Conservation (phyloP, 2,888 invertebrate genomes). For the Subacronicta megacephala region DNA sequence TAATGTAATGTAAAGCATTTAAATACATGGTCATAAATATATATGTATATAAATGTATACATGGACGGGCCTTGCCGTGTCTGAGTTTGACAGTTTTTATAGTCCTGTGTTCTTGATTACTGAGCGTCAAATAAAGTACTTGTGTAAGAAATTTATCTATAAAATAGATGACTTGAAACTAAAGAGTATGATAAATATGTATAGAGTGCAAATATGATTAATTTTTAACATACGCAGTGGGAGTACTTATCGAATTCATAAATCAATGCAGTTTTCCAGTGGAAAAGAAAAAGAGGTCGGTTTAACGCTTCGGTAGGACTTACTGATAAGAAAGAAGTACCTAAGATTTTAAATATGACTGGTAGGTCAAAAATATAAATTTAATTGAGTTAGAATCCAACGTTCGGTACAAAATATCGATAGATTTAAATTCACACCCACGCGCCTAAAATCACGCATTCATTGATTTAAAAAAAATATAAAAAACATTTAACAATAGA, state of each 20-base stretch:
- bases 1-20: constrained; percentile 16
- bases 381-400: too few relatives aligned
- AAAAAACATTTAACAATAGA: too few relatives aligned
- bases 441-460: too few relatives aligned
- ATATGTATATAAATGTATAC: constrained; percentile 14
- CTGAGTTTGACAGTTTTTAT: constrained; percentile 45
- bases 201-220: neutral
- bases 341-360: too few relatives aligned
- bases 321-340: too few relatives aligned
- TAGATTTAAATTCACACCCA: too few relatives aligned
- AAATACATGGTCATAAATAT: constrained; percentile 28
- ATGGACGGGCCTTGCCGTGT: constrained; percentile 14
- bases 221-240: neutral
- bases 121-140: constrained; percentile 13
- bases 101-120: constrained; percentile 7
- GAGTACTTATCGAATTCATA: constrained; percentile 13
- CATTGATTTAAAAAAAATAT: too few relatives aligned
- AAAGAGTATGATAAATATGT: too few relatives aligned
- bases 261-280: constrained; percentile 32
- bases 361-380: too few relatives aligned
- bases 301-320: too few relatives aligned
- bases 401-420: too few relatives aligned
- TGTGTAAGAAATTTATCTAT: neutral
- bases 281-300: constrained; percentile 39
- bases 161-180: too few relatives aligned